Conservation (phyloP, 2,113 vertebrate genomes). For the Ammodytes marinus region DNA sequence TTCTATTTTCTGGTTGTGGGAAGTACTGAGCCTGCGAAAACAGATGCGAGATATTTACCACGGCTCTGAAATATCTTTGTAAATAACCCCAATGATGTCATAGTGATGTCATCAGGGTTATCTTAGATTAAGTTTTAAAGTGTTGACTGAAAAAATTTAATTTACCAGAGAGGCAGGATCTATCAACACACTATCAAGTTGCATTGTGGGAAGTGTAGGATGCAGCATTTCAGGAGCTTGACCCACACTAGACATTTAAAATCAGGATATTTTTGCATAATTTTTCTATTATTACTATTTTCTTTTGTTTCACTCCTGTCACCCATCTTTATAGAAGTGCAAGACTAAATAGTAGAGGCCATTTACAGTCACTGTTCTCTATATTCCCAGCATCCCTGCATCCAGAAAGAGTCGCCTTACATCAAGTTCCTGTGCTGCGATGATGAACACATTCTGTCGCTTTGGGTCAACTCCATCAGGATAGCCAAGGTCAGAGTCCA, state of each 20-base stretch:
- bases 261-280: background rate
- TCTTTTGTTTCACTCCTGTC: background rate
- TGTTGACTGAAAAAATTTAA: too few relatives aligned
- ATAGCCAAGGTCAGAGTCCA: constrained; percentile 90
- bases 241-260: background rate
- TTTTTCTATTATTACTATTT: background rate
- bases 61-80: background rate
- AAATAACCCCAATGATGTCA: background rate
- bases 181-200: background rate
- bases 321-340: background rate
- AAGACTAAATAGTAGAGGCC: background rate
- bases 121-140: background rate
- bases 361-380: background rate
- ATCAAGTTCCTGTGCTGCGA: constrained; percentile 94
- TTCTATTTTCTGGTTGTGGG: background rate
- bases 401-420: constrained; percentile 93
- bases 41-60: too few relatives aligned
- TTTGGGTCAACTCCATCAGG: constrained; percentile 92
- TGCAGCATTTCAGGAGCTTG: background rate
- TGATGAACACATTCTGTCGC: constrained; percentile 82
- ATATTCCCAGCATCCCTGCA: constrained; percentile 88
- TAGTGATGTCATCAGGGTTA: background rate
- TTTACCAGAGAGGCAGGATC: background rate
- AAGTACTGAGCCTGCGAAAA: background rate
- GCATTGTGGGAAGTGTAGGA: constrained; percentile 1